These are phyloP conservation scores for Numenius arquata DNA, from an alignment of 2,113 vertebrate species.

Conservation along the genomic window DNA sequence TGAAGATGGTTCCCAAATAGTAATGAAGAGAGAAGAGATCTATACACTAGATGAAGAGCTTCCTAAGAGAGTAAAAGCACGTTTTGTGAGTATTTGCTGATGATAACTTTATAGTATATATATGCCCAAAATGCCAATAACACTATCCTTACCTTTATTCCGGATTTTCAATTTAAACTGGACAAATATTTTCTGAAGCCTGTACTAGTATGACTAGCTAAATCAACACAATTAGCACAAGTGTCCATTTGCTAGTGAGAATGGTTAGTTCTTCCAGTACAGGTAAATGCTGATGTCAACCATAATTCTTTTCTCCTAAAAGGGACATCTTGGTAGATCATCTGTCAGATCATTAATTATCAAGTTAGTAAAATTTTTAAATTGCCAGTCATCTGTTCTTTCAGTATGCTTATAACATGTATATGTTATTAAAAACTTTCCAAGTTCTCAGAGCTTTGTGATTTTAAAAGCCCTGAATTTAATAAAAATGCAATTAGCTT, in stretches of 20 bases:
- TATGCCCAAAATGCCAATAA: background rate
- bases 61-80: conserved; percentile 95
- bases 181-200: background rate
- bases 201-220: background rate
- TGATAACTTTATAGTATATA: background rate
- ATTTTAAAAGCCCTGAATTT: background rate
- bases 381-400: background rate
- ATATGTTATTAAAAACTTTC: background rate
- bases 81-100: conserved; percentile 85
- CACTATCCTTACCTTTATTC: background rate
- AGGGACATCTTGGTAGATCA: background rate
- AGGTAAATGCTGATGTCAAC: background rate
- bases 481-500: background rate
- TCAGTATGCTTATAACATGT: background rate
- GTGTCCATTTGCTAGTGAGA: background rate
- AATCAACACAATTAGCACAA: background rate
- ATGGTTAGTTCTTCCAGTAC: background rate
- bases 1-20: conserved; percentile 94
- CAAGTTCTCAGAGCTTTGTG: background rate
- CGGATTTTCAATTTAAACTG: background rate
- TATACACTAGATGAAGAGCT: conserved; percentile 94
- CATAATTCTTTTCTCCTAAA: background rate
- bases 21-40: conserved; percentile 93
- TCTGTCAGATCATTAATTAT: background rate
- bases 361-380: background rate